Conservation (phyloP, 2,113 vertebrate genomes). For the Hylia prasina region DNA sequence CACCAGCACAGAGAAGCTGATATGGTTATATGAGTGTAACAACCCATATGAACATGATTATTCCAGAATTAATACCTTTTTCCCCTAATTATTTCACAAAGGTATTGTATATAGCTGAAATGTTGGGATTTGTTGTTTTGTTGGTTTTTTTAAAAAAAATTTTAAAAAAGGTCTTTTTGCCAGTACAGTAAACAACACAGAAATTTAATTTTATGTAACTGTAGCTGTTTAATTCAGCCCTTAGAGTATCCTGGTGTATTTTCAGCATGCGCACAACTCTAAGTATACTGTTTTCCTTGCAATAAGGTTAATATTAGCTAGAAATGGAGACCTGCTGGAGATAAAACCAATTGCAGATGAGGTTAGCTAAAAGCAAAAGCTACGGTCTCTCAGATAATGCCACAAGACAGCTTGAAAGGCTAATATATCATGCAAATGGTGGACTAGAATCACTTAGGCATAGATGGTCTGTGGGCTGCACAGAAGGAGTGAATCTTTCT, state of each 20-base stretch:
- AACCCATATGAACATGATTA: neutral
- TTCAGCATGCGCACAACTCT: neutral
- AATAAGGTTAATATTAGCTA: neutral
- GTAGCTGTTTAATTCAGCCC: neutral
- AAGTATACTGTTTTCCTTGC: neutral
- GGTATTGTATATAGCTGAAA: neutral
- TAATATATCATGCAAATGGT: slow-evolving; percentile 54
- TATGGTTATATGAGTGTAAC: neutral
- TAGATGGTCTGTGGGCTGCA: slow-evolving; percentile 30
- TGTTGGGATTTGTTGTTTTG: neutral
- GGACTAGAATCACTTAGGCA: neutral
- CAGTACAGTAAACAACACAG: accelerated
- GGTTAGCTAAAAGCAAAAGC: slow-evolving; percentile 7
- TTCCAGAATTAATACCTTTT: neutral
- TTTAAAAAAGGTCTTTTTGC: neutral
- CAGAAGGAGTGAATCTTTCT: slow-evolving; percentile 10
- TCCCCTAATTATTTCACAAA: neutral
- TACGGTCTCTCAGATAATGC: neutral
- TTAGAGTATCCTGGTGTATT: neutral
- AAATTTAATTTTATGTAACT: neutral
- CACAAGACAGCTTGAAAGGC: slow-evolving; percentile 45
- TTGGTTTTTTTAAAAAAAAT: neutral
- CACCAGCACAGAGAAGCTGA: neutral
- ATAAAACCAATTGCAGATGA: neutral
- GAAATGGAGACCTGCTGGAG: neutral